phyloP scores from a whole-genome alignment of 2,888 invertebrate species.

The Pemphredon lugubris region DNA sequence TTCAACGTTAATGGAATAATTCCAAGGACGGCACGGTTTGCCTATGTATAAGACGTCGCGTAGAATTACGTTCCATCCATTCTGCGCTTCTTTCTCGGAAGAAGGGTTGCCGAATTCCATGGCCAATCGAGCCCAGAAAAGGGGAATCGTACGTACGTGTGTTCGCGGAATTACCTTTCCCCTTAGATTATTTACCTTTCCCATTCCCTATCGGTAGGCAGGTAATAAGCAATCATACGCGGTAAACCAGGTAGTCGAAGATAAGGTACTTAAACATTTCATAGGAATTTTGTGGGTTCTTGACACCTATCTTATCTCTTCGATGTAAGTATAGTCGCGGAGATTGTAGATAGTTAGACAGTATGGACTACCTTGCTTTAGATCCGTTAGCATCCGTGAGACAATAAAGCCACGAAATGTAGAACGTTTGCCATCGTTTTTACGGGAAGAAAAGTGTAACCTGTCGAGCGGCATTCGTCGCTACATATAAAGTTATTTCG shows the following conservation, averaged over 20 bases:
- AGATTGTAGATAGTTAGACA: slow-evolving; percentile 36
- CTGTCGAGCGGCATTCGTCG: no score
- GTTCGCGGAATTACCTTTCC: slow-evolving; percentile 40
- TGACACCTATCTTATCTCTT: slow-evolving; percentile 41
- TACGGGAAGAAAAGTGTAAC: not conserved
- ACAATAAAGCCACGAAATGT: slow-evolving; percentile 17
- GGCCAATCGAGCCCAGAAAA: slow-evolving; percentile 20
- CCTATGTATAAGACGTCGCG: slow-evolving; percentile 16
- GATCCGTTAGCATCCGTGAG: slow-evolving; percentile 9
- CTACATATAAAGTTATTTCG: no score
- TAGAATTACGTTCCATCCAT: slow-evolving; percentile 24
- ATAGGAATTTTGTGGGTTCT: slow-evolving; percentile 45
- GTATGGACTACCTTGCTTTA: not conserved
- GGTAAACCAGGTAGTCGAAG: slow-evolving; percentile 52
- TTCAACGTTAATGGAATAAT: not conserved
- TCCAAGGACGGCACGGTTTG: slow-evolving; percentile 5
- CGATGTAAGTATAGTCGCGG: slow-evolving; percentile 6
- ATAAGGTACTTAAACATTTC: slow-evolving; percentile 62
- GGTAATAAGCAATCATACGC: slow-evolving; percentile 49
- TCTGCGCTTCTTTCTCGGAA: slow-evolving; percentile 38
- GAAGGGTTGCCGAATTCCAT: slow-evolving; percentile 53
- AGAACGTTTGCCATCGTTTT: not conserved
- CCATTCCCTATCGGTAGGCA: slow-evolving; percentile 44
- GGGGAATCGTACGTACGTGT: slow-evolving; percentile 21
- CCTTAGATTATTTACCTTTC: slow-evolving; percentile 40